Evolutionary conservation across 2,888 invertebrate genomes (phyloP).

Genomic region (Nebria salina): DNA sequence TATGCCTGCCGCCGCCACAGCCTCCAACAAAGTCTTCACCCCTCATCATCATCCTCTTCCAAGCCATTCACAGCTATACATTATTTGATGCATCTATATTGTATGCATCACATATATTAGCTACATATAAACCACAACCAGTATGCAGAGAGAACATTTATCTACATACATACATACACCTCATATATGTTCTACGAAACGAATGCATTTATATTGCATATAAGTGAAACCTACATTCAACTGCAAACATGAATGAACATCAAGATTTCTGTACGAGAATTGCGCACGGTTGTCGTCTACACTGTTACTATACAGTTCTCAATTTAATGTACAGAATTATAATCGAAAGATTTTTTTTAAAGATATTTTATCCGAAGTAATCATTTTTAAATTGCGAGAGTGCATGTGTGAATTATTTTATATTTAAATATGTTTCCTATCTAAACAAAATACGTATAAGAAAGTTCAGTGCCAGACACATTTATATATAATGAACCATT

Average conservation of each 20-base stretch:
- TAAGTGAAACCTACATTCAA: constrained; percentile 1
- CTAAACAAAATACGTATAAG: too few species aligned
- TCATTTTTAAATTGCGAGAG: too few species aligned
- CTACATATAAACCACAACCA: not conserved
- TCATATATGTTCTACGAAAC: not conserved
- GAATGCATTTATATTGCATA: not conserved
- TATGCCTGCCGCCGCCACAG: constrained; percentile 16
- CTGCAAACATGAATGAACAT: constrained; percentile 1
- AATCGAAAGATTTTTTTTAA: too few species aligned
- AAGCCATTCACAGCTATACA: not conserved
- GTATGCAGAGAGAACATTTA: not conserved
- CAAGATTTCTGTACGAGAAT: not conserved
- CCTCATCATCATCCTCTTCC: not conserved
- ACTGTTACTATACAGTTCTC: not conserved
- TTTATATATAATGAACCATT: too few species aligned
- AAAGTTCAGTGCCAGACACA: too few species aligned
- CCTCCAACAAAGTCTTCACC: too few species aligned
- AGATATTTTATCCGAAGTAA: too few species aligned
- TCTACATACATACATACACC: not conserved
- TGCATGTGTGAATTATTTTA: too few species aligned
- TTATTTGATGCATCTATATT: not conserved
- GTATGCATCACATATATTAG: not conserved
- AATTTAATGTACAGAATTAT: too few species aligned
- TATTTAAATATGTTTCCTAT: too few species aligned
- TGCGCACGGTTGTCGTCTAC: not conserved